These are phyloP conservation scores for Pseudopipra pipra DNA, from an alignment of 2,113 vertebrate genomes.

Conservation along the genomic window DNA sequence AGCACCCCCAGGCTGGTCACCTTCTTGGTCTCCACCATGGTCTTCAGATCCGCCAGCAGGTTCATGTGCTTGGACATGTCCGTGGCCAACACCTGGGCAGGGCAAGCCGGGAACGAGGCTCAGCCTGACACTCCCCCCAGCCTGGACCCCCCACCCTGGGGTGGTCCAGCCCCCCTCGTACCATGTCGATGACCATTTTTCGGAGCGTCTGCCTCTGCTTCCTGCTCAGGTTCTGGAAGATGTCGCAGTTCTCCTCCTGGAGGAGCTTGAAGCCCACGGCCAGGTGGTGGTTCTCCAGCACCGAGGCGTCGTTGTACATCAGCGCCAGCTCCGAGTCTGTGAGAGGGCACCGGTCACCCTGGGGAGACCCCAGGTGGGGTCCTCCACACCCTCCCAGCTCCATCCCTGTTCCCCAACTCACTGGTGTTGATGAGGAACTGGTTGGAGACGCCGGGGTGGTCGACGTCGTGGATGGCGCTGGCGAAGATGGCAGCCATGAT, in stretches of 20 bases:
- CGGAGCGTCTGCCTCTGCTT: constrained; percentile 86
- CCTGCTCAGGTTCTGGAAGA: constrained; percentile 88
- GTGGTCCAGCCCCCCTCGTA: neutral
- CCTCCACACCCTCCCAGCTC: rapidly evolving
- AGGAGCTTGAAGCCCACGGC: constrained; percentile 92
- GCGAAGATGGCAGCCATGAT: constrained; percentile 90
- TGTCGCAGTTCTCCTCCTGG: constrained; percentile 90
- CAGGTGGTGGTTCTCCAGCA: constrained; percentile 92
- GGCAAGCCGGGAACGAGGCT: rapidly evolving
- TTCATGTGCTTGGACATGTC: constrained; percentile 98
- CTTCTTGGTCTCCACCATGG: constrained; percentile 97
- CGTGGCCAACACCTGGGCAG: constrained; percentile 86
- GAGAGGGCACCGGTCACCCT: neutral
- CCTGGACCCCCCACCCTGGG: neutral
- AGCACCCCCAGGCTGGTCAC: constrained; percentile 91
- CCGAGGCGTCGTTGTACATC: constrained; percentile 91
- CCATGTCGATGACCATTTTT: constrained; percentile 93
- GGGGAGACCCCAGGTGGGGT: rapidly evolving
- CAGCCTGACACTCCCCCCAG: neutral
- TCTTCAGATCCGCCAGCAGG: constrained; percentile 90
- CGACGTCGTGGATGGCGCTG: constrained; percentile 90
- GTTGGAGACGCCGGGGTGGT: constrained; percentile 92
- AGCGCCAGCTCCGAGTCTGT: constrained; percentile 89
- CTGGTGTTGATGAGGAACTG: constrained; percentile 96
- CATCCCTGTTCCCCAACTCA: constrained; percentile 63